Evolutionary conservation across 2,797 vertebrate species (phyloP).

Genomic region (Megalops cyprinoides): DNA sequence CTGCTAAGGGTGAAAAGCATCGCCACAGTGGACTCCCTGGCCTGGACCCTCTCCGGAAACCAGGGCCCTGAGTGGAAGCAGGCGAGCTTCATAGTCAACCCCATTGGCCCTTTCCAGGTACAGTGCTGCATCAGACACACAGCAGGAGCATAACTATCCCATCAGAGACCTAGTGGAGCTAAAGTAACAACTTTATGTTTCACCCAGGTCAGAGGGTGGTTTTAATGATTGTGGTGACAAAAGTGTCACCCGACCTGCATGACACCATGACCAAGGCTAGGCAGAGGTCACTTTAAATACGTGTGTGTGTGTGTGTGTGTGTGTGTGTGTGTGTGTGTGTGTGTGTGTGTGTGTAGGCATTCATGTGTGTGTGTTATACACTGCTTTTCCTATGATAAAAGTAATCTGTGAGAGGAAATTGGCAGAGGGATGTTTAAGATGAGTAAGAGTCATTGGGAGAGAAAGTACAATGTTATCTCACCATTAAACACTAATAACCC

Average conservation of each 20-base stretch:
- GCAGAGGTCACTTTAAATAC: too few species aligned
- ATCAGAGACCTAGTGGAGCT: slow-evolving; percentile 47
- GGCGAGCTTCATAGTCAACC: slow-evolving; percentile 85
- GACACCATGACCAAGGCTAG: slow-evolving; percentile 42
- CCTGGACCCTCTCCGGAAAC: slow-evolving; percentile 86
- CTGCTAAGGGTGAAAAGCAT: slow-evolving; percentile 86
- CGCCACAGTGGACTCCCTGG: slow-evolving; percentile 79
- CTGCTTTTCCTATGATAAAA: not conserved
- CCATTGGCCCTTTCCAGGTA: slow-evolving; percentile 93
- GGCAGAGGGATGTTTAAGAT: not conserved
- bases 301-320: not conserved
- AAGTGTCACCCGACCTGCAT: slow-evolving; percentile 53
- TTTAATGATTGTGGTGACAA: slow-evolving; percentile 35
- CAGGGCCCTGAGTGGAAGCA: slow-evolving; percentile 88
- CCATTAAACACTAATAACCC: slow-evolving; percentile 36
- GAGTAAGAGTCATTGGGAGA: not conserved
- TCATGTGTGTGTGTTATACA: not conserved
- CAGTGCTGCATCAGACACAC: not conserved
- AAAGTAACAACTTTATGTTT: slow-evolving; percentile 50
- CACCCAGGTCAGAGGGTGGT: slow-evolving; percentile 54
- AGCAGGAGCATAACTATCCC: too few species aligned
- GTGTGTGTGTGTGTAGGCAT: not conserved
- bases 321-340: slow-evolving; percentile 41
- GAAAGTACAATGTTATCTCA: slow-evolving; percentile 21
- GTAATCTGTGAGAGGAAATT: not conserved